phyloP scores from a whole-genome alignment of 2,113 vertebrate species.

The Helogale parvula region DNA sequence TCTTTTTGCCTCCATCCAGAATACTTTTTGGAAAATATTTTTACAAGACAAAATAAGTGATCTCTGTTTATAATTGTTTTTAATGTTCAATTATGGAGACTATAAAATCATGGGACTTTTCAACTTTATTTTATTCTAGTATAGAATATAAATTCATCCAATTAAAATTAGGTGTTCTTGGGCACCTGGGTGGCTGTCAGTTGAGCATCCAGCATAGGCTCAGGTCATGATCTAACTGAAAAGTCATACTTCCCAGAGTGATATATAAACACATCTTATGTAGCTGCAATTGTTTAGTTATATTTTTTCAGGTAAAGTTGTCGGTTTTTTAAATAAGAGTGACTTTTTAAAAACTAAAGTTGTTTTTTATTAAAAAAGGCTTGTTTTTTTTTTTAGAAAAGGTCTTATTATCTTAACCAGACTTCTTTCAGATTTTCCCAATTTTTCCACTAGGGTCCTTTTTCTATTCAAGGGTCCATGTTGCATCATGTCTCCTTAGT shows the following conservation, averaged over 20 bases:
- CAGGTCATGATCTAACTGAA: not conserved
- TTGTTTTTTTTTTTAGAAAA: not conserved
- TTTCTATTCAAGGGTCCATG: not conserved
- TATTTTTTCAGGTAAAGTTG: not conserved
- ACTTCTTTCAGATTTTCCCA: not conserved
- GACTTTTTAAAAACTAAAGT: not conserved
- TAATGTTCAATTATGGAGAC: not conserved
- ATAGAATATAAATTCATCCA: not conserved
- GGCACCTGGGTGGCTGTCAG: too few relatives aligned
- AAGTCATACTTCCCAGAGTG: not conserved
- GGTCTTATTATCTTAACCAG: not conserved
- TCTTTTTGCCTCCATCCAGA: not conserved
- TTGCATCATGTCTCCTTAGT: not conserved
- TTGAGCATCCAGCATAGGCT: too few relatives aligned
- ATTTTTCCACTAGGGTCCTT: not conserved
- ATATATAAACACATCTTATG: not conserved
- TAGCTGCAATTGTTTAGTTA: not conserved
- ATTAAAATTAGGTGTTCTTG: not conserved
- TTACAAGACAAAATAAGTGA: not conserved
- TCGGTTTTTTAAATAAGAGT: not conserved
- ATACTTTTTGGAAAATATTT: not conserved
- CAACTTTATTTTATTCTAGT: not conserved
- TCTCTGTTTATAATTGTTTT: not conserved
- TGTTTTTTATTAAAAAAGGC: not conserved
- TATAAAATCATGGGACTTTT: not conserved